phyloP scores from a whole-genome alignment of 2,888 invertebrate genomes.

The Perithous albicinctus region DNA sequence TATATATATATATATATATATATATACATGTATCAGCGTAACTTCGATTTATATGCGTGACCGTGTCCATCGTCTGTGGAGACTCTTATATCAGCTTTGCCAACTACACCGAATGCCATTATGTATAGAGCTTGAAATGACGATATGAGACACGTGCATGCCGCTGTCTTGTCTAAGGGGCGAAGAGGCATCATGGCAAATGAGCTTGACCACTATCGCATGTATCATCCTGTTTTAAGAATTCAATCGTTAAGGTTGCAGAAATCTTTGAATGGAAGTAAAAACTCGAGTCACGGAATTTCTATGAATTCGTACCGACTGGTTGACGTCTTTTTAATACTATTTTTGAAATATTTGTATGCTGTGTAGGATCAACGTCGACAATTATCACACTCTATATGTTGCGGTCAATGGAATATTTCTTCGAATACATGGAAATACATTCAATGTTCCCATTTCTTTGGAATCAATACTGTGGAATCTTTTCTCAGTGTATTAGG shows the following conservation, averaged over 20 bases:
- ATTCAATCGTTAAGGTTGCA: conserved; percentile 12
- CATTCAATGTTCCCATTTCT: too few relatives aligned
- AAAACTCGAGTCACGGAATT: neutral
- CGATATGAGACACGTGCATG: conserved; percentile 36
- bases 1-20: conserved; percentile 19
- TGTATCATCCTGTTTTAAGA: conserved; percentile 8
- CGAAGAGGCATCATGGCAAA: conserved; percentile 15
- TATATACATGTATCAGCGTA: conserved; percentile 41
- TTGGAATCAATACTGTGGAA: too few relatives aligned
- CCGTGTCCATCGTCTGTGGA: conserved; percentile 30
- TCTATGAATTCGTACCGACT: neutral
- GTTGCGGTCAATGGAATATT: too few relatives aligned
- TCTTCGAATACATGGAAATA: too few relatives aligned
- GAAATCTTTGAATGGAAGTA: neutral
- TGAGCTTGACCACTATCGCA: conserved; percentile 35
- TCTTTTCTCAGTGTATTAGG: too few relatives aligned
- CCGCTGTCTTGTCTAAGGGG: neutral
- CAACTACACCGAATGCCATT: conserved; percentile 6
- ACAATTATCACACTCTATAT: too few relatives aligned
- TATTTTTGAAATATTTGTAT: neutral
- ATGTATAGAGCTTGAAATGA: conserved; percentile 13
- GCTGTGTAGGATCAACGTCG: too few relatives aligned
- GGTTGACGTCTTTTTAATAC: too few relatives aligned
- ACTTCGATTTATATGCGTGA: conserved; percentile 52
- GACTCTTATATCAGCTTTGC: conserved; percentile 42